Evolutionary conservation across 2,888 invertebrate species (phyloP).

Genomic region (Lochmaea crataegi): DNA sequence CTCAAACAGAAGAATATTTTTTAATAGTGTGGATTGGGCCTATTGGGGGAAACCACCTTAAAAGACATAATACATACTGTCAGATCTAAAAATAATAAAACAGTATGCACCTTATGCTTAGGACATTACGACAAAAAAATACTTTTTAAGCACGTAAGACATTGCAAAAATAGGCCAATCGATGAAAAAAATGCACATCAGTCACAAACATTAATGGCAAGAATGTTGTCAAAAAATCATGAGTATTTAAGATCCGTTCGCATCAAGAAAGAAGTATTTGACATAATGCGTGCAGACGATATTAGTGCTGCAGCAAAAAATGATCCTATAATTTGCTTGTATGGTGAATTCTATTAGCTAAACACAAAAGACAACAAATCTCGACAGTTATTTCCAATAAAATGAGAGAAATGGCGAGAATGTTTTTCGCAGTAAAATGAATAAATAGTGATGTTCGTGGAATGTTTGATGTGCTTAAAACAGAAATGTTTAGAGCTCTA

Average conservation of each 20-base stretch:
- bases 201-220: conserved; percentile 44
- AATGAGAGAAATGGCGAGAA: conserved; percentile 47
- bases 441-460: conserved; percentile 19
- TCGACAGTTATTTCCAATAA: conserved; percentile 42
- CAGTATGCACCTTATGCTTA: conserved; percentile 39
- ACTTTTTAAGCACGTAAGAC: conserved; percentile 42
- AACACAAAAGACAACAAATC: conserved; percentile 49
- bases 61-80: conserved; percentile 40
- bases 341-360: conserved; percentile 42
- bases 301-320: conserved; percentile 44
- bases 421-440: conserved; percentile 37
- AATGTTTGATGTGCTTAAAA: conserved; percentile 41
- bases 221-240: conserved; percentile 28
- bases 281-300: conserved; percentile 47
- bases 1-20: too few relatives aligned
- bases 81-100: conserved; percentile 36
- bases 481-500: conserved; percentile 40
- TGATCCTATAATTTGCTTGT: conserved; percentile 47
- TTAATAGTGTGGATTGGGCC: too few relatives aligned
- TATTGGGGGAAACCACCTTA: too few relatives aligned
- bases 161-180: conserved; percentile 37
- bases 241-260: conserved; percentile 37
- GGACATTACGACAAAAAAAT: conserved; percentile 40
- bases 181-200: conserved; percentile 34
- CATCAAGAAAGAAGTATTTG: conserved; percentile 45